Evolutionary conservation across 2,113 vertebrate species (phyloP).

Genomic region (Scopus umbretta): DNA sequence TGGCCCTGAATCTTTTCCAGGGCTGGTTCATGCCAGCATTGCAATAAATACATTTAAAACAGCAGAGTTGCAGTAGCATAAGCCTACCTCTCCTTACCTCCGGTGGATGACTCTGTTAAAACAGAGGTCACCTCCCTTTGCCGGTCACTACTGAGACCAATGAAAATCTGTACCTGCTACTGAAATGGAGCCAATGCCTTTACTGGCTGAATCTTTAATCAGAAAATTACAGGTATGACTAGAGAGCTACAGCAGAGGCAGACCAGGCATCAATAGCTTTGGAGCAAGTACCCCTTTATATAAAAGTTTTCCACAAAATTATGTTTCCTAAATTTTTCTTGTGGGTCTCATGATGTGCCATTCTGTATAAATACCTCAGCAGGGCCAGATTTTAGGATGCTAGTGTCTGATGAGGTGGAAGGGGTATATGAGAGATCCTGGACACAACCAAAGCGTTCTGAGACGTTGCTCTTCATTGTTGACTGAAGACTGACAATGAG

Average conservation of each 20-base stretch:
- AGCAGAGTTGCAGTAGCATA: not conserved
- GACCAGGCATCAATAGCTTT: not conserved
- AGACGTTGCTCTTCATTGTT: not conserved
- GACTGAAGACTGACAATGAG: not conserved
- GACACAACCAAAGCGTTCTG: not conserved
- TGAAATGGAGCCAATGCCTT: not conserved
- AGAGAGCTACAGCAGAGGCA: not conserved
- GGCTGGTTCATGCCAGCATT: not conserved
- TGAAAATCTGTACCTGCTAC: rapidly evolving
- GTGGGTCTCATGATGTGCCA: not conserved
- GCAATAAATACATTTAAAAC: not conserved
- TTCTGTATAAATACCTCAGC: not conserved
- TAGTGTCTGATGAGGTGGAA: not conserved
- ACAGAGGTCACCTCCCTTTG: not conserved
- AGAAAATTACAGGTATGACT: not conserved
- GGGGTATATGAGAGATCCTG: not conserved
- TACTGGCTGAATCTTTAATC: not conserved
- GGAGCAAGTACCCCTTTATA: not conserved
- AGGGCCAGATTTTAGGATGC: not conserved
- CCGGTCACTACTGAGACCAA: not conserved
- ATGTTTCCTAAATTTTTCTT: not conserved
- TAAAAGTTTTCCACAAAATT: not conserved
- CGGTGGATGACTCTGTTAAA: not conserved
- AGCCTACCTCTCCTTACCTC: not conserved
- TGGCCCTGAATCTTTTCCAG: not conserved